phyloP scores from a whole-genome alignment of 2,888 invertebrate genomes.

The Dromius quadrimaculatus region DNA sequence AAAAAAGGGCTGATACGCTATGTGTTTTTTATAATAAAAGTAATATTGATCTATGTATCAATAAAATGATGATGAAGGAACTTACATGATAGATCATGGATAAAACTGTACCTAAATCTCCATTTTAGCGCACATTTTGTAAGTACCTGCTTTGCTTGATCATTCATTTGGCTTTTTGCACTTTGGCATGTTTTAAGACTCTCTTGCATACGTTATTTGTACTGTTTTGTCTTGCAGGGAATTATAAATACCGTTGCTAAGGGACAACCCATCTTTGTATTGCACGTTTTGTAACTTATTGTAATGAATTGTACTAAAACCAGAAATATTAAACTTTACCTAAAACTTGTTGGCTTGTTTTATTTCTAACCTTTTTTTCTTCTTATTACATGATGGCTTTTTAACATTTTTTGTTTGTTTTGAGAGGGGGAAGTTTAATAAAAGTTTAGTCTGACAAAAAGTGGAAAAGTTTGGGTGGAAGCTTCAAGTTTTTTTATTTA shows the following conservation, averaged over 20 bases:
- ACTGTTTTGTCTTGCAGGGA: slow-evolving; percentile 40
- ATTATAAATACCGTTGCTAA: slow-evolving; percentile 41
- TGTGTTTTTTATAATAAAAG: no score
- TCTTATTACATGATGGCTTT: not conserved
- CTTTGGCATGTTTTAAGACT: slow-evolving; percentile 7
- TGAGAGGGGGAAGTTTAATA: no score
- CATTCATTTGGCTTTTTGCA: not conserved
- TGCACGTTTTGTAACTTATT: slow-evolving; percentile 42
- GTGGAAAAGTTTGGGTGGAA: no score
- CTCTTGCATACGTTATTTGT: slow-evolving; percentile 23
- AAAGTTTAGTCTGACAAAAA: no score
- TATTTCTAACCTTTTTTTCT: slow-evolving; percentile 48
- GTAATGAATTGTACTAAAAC: slow-evolving; percentile 47
- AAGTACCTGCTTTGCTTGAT: not conserved
- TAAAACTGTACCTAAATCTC: no score
- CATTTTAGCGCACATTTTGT: no score
- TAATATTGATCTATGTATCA: no score
- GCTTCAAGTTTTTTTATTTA: no score
- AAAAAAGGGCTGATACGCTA: no score
- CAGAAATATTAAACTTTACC: slow-evolving; percentile 51
- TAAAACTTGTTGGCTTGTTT: slow-evolving; percentile 48
- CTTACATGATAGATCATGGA: no score
- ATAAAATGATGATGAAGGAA: no score
- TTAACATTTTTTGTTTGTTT: not conserved
- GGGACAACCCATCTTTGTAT: slow-evolving; percentile 5